Conservation (phyloP, 2,888 invertebrate species). For the Lasioglossum morio region DNA sequence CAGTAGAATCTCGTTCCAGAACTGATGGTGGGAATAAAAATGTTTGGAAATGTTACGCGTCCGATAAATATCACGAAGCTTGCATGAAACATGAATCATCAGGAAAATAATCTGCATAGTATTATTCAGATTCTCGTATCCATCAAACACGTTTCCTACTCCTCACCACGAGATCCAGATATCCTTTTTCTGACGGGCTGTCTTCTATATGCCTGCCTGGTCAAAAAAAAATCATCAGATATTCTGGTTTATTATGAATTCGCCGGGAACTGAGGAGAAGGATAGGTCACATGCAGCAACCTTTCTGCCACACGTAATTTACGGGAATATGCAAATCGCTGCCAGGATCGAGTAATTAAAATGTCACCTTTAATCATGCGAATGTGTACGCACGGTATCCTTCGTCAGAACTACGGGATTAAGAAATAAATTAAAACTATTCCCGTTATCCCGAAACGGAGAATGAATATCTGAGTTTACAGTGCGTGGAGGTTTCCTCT, state of each 20-base stretch:
- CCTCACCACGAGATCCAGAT: neutral
- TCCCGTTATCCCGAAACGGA: conserved; percentile 9
- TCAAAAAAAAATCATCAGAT: conserved; percentile 4
- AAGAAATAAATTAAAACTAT: conserved; percentile 8
- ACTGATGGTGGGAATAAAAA: neutral
- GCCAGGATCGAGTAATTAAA: conserved; percentile 38
- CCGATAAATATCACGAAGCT: neutral
- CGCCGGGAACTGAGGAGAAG: neutral
- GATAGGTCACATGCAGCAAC: conserved; percentile 26
- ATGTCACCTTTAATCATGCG: conserved; percentile 32
- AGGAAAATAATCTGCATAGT: neutral
- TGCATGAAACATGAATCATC: neutral
- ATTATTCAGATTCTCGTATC: neutral
- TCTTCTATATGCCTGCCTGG: neutral
- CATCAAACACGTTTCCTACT: neutral
- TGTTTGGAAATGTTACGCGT: neutral
- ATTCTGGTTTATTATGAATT: conserved; percentile 29
- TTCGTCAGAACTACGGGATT: neutral
- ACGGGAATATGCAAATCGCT: conserved; percentile 33
- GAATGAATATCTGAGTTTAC: neutral
- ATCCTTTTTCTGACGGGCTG: conserved; percentile 7
- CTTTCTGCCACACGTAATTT: conserved; percentile 10
- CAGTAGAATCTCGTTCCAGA: neutral
- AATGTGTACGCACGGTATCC: neutral
- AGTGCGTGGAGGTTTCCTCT: neutral